phyloP scores from a whole-genome alignment of 2,797 vertebrate species.

The Eulemur albifrons region DNA sequence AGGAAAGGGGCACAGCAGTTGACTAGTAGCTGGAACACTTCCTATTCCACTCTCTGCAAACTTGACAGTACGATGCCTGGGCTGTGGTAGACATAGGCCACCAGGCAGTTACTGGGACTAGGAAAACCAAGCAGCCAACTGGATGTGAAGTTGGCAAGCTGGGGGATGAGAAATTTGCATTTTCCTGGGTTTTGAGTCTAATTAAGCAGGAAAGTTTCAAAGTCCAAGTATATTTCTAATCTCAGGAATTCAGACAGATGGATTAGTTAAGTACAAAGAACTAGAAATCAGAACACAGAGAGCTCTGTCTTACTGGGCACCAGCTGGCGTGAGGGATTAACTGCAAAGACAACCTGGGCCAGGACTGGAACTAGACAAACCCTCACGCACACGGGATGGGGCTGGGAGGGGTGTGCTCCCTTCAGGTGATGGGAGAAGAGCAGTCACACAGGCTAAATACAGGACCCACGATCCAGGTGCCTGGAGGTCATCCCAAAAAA shows the following conservation, averaged over 20 bases:
- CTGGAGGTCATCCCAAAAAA: neutral
- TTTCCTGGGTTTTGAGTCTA: slow-evolving; percentile 10
- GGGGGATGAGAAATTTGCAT: neutral
- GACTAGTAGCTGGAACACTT: too few species aligned
- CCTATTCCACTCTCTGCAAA: neutral
- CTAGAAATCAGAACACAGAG: neutral
- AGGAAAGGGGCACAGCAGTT: neutral
- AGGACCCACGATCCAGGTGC: neutral
- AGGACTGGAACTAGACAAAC: neutral
- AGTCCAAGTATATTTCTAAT: neutral
- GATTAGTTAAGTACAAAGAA: neutral
- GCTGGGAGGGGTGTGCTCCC: too few species aligned
- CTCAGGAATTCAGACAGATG: neutral
- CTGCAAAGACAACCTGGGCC: neutral
- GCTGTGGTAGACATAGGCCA: neutral
- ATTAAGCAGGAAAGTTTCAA: neutral
- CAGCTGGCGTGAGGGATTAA: neutral
- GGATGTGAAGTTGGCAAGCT: neutral
- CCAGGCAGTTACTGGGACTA: neutral
- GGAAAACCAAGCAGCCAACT: neutral
- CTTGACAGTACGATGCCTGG: neutral
- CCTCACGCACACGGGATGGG: neutral
- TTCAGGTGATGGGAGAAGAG: neutral
- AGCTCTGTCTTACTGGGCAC: neutral
- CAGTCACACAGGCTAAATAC: neutral